Evolutionary conservation across 2,797 vertebrate genomes (phyloP), one percentile per base, ranked within the genome.

Genomic region (Coregonus sp.): DNA sequence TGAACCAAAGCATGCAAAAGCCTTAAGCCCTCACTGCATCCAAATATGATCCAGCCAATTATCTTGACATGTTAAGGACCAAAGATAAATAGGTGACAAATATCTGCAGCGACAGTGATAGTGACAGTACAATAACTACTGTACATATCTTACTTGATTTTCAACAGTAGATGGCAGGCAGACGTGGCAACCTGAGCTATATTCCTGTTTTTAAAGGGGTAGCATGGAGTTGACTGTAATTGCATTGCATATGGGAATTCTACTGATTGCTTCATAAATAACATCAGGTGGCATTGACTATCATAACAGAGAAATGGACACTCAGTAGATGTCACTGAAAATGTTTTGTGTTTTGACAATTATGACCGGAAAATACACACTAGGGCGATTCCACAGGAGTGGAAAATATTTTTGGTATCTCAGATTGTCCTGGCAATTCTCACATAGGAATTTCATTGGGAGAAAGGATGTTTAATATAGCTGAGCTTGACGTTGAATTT

Each of bases 1-100:
- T 9, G 40, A 47, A 47, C 9, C 9, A 66, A 87, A 90, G 88
- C 84, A 78, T 85, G 85, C 82, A 85, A 84, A 37, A 37, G 37
- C 37, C 37, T 59, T 18, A 66, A 20, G 74, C 75, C 82, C 72
- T 75, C 54, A 80, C 84, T 82, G 63, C 83, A 79, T 86, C 82
- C 73, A 86, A 87, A 90, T 87, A 91, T 88, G 85, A 87, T 81
- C 71, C 82, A 79, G 85, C 86, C 84, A 85, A 91, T 91, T 91
- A 90, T 89, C 77, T 77, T 90, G 89, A 90, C 87, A 89, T 85
- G 84, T 87, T 89, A 91, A 86, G 85, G 85, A 87, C 86, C 86
- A 86, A 85, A 86, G 79, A 86, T 88, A 91, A 91, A 89, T 86
- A 86, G 78, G 81, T 84, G 69, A 81, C 85, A 90, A 85, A 90